Evolutionary conservation across 2,113 vertebrate species (phyloP), one percentile per base, ranked within the genome.

Genomic region (Salvelinus alpinus): DNA sequence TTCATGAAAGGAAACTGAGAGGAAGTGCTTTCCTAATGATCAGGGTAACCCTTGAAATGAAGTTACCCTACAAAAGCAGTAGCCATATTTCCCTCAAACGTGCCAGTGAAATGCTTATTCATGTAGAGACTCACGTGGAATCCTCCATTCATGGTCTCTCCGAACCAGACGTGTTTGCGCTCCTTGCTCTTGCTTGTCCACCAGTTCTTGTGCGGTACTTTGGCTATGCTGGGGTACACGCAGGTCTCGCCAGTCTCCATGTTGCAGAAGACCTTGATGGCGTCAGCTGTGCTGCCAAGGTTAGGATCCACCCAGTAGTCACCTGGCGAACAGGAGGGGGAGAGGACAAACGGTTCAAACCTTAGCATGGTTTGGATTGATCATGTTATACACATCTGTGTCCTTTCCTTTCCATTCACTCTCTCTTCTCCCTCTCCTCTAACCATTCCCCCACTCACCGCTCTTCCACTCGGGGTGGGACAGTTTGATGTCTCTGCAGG

Each of bases 291-390:
- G 92, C 97, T 95, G 88, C 98, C 98, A 64, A 98, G 93, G 93
- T 99, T 99, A 25, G 98, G 98, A 83, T 99, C 98, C 2, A 99
- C 96, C 96, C 96, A 99, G 92, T 99, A 99, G 64, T 98, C 93
- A 44, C 96, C 98, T 99, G 84, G 18, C 72, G 59, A 84, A 25
- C 24, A 57, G 48, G 18, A 64, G 4, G 4, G 6, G 34, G 16
- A 48, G 11, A n/a, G 0, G 0, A 0, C 18, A 65, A 0, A 20
- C 0, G 18, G 29, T 3, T 62, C 13, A 24, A 5, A 14, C 29
- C n/a, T 66, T 24, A n/a, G 11, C 60, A 64, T 24, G 11, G 11
- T 67, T 5, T 44, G 31, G 16, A 44, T 34, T 34, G 25, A 27
- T 67, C 64, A 18, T 20, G 24, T 25, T 60, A 44, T 60, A 69